Evolutionary conservation across 1,140 invertebrate genomes (phyloP), one percentile per base, ranked within the genome.

Genomic region (Xylocopa sonorina): DNA sequence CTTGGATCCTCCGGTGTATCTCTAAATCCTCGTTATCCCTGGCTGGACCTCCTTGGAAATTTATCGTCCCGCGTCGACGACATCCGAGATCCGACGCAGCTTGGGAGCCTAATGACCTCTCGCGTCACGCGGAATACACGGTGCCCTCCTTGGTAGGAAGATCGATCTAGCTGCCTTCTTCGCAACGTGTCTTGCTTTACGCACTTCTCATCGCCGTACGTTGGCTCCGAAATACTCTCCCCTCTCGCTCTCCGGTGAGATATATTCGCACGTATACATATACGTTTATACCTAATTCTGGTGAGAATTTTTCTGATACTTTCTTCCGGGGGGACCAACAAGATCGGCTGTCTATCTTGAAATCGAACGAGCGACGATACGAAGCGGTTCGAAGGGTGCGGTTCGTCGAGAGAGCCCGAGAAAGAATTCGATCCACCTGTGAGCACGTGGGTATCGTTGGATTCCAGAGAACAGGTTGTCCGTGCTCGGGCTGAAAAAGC

Each of bases 71-170:
- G 41, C 50, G 83, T 86, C 81, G 77, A 83, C 81, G 81, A 86
- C 84, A 86, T 83, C 73, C 64, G 62, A 75, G 83, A 82, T 84
- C 55, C 63, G 80, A 76, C 84, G 55, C 71, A 85, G 84, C 83
- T 84, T 82, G 83, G 74, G 58, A 85, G 84, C 84, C 80, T 86
- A 86, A 85, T 86, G 84, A 86, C 83, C 83, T 77, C 84, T 86
- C 83, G 48, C 80, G 72, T 48, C 77, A 63, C 74, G 80, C 68
- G 43, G 82, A 64, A 80, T 77, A 84, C 63, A 43, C 51, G n/a
- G n/a, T 38, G 55, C 46, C 68, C 62, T 51, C 55, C 68, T 73
- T 32, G 27, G 58, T 48, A 51, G 72, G 43, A 53, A 80, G 74
- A 76, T 85, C 78, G 84, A 84, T 84, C 82, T 78, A 51, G 57